Evolutionary conservation across 2,888 invertebrate genomes (phyloP).

Genomic region (Mylabris sibirica): DNA sequence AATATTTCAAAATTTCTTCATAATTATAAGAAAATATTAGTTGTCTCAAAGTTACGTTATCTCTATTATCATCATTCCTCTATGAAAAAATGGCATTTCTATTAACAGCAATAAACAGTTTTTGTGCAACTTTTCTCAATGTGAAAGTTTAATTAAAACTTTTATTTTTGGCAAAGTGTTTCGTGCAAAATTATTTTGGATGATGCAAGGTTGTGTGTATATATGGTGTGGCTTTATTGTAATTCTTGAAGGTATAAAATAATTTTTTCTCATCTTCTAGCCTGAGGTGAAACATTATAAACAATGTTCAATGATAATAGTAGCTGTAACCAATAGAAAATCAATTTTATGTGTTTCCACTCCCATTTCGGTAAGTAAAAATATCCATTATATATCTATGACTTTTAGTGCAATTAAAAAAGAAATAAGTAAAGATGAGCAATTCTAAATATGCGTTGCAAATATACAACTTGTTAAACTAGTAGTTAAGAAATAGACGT

Average conservation of each 20-base stretch:
- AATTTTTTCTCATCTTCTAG: constrained; percentile 14
- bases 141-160: not conserved
- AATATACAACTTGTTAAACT: constrained; percentile 39
- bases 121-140: not conserved
- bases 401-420: not conserved
- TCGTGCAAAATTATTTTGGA: not conserved
- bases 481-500: constrained; percentile 40
- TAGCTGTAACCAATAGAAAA: constrained; percentile 38
- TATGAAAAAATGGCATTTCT: not conserved
- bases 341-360: constrained; percentile 40
- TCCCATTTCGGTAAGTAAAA: constrained; percentile 32
- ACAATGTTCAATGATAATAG: constrained; percentile 40
- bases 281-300: constrained; percentile 39
- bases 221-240: constrained; percentile 26
- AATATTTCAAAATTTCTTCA: not conserved
- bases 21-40: constrained; percentile 11
- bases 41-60: not conserved
- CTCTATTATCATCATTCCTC: not conserved
- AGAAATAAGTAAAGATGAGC: constrained; percentile 29
- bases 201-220: not conserved
- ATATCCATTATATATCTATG: constrained; percentile 17
- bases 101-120: too few relatives aligned
- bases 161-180: not conserved
- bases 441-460: constrained; percentile 32
- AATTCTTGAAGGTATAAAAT: constrained; percentile 22